A percentile compares a stretch with the other conserved stretches of the same genome.
phyloP scores from a whole-genome alignment of 2,113 vertebrate genomes.

The Gallinago jamesoni region DNA sequence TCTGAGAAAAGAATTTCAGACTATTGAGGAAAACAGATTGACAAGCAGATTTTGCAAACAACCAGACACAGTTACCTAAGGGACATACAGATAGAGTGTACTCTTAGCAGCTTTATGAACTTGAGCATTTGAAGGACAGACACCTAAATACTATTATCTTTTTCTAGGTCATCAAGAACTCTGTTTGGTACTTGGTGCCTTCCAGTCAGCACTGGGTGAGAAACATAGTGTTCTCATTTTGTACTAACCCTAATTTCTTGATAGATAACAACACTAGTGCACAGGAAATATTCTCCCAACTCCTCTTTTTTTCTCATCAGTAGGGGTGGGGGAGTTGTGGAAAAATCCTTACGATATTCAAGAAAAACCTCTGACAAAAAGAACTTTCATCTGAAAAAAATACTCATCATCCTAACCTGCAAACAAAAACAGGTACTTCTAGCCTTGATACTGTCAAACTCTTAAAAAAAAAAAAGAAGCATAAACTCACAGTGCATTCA shows the following conservation, averaged over 20 bases:
- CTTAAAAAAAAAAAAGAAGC: neutral
- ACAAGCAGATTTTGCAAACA: neutral
- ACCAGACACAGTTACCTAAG: neutral
- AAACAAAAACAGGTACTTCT: neutral
- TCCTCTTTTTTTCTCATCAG: neutral
- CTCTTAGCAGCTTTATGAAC: neutral
- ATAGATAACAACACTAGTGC: neutral
- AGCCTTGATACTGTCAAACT: neutral
- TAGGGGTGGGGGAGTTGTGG: fast-evolving
- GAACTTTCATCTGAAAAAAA: neutral
- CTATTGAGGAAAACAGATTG: neutral
- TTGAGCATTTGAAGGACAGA: neutral
- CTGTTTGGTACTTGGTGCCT: neutral
- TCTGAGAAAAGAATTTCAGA: neutral
- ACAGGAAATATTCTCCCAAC: neutral
- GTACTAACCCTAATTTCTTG: neutral
- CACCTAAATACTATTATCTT: neutral
- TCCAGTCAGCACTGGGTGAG: neutral
- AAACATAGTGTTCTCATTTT: neutral
- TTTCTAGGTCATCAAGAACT: neutral
- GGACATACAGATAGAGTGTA: neutral
- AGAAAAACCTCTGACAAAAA: neutral
- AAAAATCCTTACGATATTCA: neutral
- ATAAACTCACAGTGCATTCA: neutral
- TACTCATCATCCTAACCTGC: neutral